Evolutionary conservation across 2,113 vertebrate genomes (phyloP), one percentile per base, ranked within the genome.

Genomic region (Scomber scombrus): DNA sequence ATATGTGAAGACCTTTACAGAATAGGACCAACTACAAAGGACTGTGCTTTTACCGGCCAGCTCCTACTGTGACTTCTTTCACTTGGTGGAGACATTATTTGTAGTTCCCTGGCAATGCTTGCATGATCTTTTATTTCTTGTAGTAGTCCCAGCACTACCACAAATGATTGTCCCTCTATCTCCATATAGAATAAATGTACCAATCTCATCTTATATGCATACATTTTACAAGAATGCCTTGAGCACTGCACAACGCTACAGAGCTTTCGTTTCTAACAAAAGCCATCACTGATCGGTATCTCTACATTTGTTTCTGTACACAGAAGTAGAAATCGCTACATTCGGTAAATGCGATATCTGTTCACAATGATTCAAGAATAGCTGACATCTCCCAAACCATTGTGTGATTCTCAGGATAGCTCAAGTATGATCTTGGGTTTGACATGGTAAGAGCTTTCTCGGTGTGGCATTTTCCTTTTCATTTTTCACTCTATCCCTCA

Each of bases 281-380:
- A 52, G 18, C 45, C 18, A 4, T 47, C 31, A 57, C 40, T 26
- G 76, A 14, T 1, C 52, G 43, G 46, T 14, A 15, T 45, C 13
- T 47, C 31, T 13, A 51, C 29, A 45, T 26, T 71, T n/a, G 46
- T 46, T 19, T 16, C 16, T 12, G 31, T 18, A 67, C 15, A 3
- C 18, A 46, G 23, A 1, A 13, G 14, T 10, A 55, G 31, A 72
- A 45, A 52, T 19, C 31, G 55, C 49, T 73, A 73, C 78, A 67
- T 73, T 67, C 34, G 31, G 45, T 58, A 10, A 66, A 52, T 13
- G 13, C 16, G 58, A 45, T 19, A 43, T 12, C 43, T 60, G 3
- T 23, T 50, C 51, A 64, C 43, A 79, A 45, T 66, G 61, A 56
- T 26, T 66, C 51, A 50, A 31, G 57, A n/a, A 58, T 14, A 12